Percentiles rank a stretch among this genome's conserved stretches.
phyloP scores from a whole-genome alignment of 2,888 invertebrate species.

The Heterodera filipjevi region DNA sequence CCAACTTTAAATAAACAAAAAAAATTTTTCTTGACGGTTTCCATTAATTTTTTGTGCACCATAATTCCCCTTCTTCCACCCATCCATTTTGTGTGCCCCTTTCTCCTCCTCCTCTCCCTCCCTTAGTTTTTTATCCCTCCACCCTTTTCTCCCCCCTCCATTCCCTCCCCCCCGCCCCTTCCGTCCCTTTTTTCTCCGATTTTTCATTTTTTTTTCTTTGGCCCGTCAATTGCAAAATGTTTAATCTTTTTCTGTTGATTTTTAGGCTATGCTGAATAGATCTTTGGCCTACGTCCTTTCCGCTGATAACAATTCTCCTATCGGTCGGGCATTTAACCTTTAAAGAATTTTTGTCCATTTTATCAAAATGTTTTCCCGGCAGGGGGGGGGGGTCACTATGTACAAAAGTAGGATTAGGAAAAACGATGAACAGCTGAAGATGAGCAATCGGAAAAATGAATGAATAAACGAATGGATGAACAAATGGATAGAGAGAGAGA shows the following conservation, averaged over 20 bases:
- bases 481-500: not conserved
- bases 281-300: not conserved
- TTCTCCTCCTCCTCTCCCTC: not conserved
- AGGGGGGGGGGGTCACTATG: not conserved
- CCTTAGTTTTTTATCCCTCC: not conserved
- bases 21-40: too few species aligned
- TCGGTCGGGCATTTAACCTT: not conserved
- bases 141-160: not conserved
- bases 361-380: not conserved
- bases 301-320: conserved; percentile 1
- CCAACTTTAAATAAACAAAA: too few species aligned
- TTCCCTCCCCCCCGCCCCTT: not conserved
- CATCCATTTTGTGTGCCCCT: not conserved
- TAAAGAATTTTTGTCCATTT: not conserved
- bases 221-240: not conserved
- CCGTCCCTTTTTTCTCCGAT: not conserved
- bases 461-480: not conserved
- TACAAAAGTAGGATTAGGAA: not conserved
- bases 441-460: not conserved
- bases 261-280: not conserved
- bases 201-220: too few species aligned
- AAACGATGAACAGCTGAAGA: not conserved
- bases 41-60: too few species aligned
- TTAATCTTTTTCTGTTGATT: not conserved
- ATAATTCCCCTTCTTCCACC: not conserved